These are phyloP conservation scores for Prietella phreatophila DNA, from an alignment of 2,113 vertebrate species.

Conservation along the genomic window DNA sequence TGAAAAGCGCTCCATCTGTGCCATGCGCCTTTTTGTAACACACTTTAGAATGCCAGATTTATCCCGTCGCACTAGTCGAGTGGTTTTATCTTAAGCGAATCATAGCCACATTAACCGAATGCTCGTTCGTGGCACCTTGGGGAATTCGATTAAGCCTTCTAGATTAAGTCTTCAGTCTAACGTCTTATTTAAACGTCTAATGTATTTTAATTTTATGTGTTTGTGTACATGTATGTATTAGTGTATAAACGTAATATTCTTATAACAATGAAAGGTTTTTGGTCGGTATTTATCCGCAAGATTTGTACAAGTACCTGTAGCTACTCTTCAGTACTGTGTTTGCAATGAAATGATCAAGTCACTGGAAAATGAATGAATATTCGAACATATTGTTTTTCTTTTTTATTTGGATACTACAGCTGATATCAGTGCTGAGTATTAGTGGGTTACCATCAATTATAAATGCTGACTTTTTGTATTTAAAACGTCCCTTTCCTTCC, in stretches of 20 bases:
- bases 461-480: background rate
- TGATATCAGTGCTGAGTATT: background rate
- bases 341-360: background rate
- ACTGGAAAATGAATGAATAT: background rate
- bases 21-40: conserved; percentile 54
- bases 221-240: background rate
- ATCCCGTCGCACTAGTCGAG: conserved; percentile 39
- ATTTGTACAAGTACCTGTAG: background rate
- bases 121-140: background rate
- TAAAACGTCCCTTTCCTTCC: background rate
- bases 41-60: conserved; percentile 54
- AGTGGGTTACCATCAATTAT: background rate
- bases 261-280: no score
- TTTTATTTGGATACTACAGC: background rate
- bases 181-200: background rate
- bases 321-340: background rate
- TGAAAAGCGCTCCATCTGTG: conserved; percentile 57
- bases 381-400: background rate
- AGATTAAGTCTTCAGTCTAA: conserved; percentile 4
- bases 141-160: background rate
- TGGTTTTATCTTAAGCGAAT: conserved; percentile 40
- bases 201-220: background rate
- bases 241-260: background rate
- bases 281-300: no score
- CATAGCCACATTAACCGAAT: conserved; percentile 7